Evolutionary conservation across 2,797 vertebrate genomes (phyloP), one percentile per base, ranked within the genome.

Genomic region (Manis crassicaudata): DNA sequence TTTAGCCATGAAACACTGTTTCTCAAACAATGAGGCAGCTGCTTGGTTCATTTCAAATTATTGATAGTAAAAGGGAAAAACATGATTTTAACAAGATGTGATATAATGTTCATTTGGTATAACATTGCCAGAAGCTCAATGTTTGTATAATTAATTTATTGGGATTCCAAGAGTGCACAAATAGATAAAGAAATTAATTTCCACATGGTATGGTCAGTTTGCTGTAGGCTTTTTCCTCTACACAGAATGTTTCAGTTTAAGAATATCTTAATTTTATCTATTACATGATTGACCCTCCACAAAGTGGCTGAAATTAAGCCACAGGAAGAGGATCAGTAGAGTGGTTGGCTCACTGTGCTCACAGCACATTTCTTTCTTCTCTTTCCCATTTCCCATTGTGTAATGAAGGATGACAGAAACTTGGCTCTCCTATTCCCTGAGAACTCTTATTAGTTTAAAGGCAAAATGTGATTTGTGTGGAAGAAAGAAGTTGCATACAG

Each of bases 1-100:
- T 96, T 97, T 97, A 97, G 97, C 95, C 92, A 97, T 90, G 97
- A 98, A 98, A 97, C 98, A 98, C 98, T 98, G 97, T 96, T 98
- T 95, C 97, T 97, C 94, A 93, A 98, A 96, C 95, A 96, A 91
- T 90, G 97, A 97, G 81, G 96, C 97, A 98, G 98, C 98, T 98
- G 98, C 93, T 98, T 97, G 90, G 94, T 97, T 97, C 94, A 60
- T 95, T 96, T 98, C 95, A 82, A 97, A 97, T 98, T 56, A 98
- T 95, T 97, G 81, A 90, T 88, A 98, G 97, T 96, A 95, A 97
- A 98, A 98, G 37, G 4, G 4, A 5, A 70, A 32, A 93, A 86
- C 83, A 37, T 20, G 65, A 17, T 0, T 72, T 46, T 93, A n/a
- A 77, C 79, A 98, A 98, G 65, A 67, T 5, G 86, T 92, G 95